Percentiles rank a stretch among this genome's conserved stretches.
Conservation (phyloP, 1,140 invertebrate genomes). For the Brachionus rubens region DNA sequence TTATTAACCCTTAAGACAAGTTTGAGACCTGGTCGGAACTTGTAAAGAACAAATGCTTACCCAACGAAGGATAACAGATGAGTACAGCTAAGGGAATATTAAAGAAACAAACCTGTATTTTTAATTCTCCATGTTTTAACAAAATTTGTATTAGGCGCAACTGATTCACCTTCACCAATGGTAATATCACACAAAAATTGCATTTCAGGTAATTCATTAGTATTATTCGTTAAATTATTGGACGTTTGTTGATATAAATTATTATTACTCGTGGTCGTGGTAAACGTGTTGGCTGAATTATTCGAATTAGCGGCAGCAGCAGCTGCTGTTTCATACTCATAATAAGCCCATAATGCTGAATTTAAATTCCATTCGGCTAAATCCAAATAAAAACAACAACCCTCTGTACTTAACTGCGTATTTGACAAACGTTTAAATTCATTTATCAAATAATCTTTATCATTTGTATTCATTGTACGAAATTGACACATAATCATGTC, state of each 20-base stretch:
- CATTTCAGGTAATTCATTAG: conserved; percentile 69
- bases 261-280: no score
- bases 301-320: conserved; percentile 49
- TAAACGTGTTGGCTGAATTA: conserved; percentile 54
- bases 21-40: no score
- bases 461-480: conserved; percentile 44
- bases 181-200: conserved; percentile 72
- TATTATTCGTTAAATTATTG: not conserved
- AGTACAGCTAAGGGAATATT: not conserved
- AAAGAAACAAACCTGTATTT: conserved; percentile 68
- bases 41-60: no score
- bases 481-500: conserved; percentile 35
- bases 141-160: conserved; percentile 71
- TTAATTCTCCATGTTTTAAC: conserved; percentile 75
- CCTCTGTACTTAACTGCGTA: conserved; percentile 16
- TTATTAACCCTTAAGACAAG: no score
- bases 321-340: conserved; percentile 73
- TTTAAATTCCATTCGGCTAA: conserved; percentile 70
- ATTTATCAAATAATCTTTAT: conserved; percentile 37
- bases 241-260: not conserved
- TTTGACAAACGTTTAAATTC: conserved; percentile 37
- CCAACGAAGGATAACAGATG: not conserved
- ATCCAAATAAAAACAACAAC: conserved; percentile 42
- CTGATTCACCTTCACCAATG: conserved; percentile 71
- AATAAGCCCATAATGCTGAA: conserved; percentile 87